A percentile compares a stretch with the other conserved stretches of the same genome.
phyloP scores from a whole-genome alignment of 2,888 invertebrate genomes.

The Rhodophaea formosa region DNA sequence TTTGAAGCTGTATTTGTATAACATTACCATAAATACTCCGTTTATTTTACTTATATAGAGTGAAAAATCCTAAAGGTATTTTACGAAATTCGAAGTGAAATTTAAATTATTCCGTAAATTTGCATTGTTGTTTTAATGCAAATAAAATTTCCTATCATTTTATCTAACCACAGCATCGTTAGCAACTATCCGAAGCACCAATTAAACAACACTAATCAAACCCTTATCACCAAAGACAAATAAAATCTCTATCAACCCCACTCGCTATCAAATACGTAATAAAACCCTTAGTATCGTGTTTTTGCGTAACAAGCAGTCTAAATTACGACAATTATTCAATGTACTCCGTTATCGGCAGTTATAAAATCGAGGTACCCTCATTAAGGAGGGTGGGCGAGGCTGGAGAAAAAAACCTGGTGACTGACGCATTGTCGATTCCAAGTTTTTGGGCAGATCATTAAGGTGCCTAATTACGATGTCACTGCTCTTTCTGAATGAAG shows the following conservation, averaged over 20 bases:
- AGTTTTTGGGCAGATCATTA: slow-evolving; percentile 5
- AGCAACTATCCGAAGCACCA: slow-evolving; percentile 21
- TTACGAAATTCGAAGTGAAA: background rate
- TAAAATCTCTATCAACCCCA: slow-evolving; percentile 11
- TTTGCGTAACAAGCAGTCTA: slow-evolving; percentile 71
- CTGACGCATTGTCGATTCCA: slow-evolving; percentile 15
- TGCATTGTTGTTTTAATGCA: background rate
- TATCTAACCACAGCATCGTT: background rate
- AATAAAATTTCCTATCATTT: background rate
- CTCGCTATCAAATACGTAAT: slow-evolving; percentile 55
- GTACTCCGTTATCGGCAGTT: slow-evolving; percentile 74
- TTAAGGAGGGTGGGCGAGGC: slow-evolving; percentile 58
- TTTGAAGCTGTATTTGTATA: too few species aligned
- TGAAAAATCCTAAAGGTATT: background rate
- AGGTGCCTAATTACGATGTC: background rate
- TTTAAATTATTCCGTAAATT: background rate
- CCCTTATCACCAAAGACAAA: slow-evolving; percentile 7
- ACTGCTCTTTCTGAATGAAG: background rate
- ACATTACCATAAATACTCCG: too few species aligned
- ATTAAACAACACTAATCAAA: background rate
- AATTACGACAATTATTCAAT: slow-evolving; percentile 80
- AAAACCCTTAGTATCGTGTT: slow-evolving; percentile 64
- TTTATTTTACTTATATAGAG: background rate
- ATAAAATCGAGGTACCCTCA: slow-evolving; percentile 65
- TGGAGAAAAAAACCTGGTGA: slow-evolving; percentile 20